A percentile compares a stretch with the other conserved stretches of the same genome.
Conservation (phyloP, 2,888 invertebrate species). For the Orchesellides sinensis region DNA sequence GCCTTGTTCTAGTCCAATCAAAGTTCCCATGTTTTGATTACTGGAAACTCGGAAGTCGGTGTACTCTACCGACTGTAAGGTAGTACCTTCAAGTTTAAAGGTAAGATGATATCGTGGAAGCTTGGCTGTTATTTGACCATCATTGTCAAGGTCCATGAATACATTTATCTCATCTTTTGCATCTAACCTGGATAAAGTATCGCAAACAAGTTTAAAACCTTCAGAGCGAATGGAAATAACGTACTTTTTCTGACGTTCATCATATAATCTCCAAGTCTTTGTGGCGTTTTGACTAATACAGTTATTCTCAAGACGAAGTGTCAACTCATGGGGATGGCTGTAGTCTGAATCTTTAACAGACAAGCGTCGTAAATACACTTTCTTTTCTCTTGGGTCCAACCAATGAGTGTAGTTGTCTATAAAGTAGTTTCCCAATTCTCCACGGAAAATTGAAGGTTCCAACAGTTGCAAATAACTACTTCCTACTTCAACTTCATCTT, state of each 20-base stretch:
- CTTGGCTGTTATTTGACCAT: too few species aligned
- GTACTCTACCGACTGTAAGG: conserved; percentile 26
- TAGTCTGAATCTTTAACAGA: conserved; percentile 24
- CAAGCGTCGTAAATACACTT: conserved; percentile 26
- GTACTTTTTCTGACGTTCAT: background rate
- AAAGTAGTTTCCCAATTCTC: background rate
- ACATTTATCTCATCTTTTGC: conserved; percentile 13
- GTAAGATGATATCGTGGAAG: conserved; percentile 24
- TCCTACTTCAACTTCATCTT: conserved; percentile 28
- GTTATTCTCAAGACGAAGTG: background rate
- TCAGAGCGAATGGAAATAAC: conserved; percentile 6
- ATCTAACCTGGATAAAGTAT: conserved; percentile 11
- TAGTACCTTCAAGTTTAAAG: background rate
- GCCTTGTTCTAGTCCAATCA: conserved; percentile 26
- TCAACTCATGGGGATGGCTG: background rate
- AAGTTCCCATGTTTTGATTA: conserved; percentile 23
- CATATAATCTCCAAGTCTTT: conserved; percentile 3
- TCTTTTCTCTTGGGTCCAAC: conserved; percentile 10
- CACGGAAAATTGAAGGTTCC: conserved; percentile 1
- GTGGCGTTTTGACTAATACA: background rate
- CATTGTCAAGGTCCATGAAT: too few species aligned
- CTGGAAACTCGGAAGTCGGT: background rate
- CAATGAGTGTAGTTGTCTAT: conserved; percentile 56
- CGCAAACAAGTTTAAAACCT: conserved; percentile 1
- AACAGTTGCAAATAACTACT: background rate